Evolutionary conservation across 1,140 invertebrate genomes (phyloP), one percentile per base, ranked within the genome.

Genomic region (Drosophila guanche): DNA sequence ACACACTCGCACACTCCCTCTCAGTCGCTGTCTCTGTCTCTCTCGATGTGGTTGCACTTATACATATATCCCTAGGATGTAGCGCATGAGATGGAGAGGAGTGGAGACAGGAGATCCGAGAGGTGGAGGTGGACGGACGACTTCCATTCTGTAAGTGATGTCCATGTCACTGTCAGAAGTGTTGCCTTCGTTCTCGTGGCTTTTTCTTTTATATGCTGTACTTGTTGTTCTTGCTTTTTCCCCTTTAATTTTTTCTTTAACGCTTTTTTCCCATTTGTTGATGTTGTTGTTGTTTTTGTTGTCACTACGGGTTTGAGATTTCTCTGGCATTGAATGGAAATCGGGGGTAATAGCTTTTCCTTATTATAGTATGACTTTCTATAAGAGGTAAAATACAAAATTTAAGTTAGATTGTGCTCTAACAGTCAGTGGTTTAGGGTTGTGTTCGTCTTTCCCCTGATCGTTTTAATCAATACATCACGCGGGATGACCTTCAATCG

Each of bases 91-190:
- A 25, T 16, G 51, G 33, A 46, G 22, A 48, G 53, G 45, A 57
- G 33, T 1, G 33, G 10, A 10, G 29, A 12, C 8, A 3, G 33
- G 10, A 37, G 33, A 37, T 37, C 33, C 5, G 7, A 4, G 14
- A 29, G 20, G 16, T 29, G 23, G n/a, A 16, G 40, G 22, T 3
- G 63, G 52, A 57, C 58, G 54, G 61, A 61, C 55, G 62, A 76
- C 69, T 80, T 78, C 62, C 71, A 86, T 78, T 80, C 83, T 88
- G 83, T 86, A 86, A 86, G 83, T 86, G 83, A 86, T 76, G 74
- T 78, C 51, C 78, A 58, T 86, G 83, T 88, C 83, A 86, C 74
- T 86, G 83, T 86, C 81, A 88, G 65, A 73, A 52, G 29, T 51
- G 70, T 53, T 47, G 51, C 46, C 53, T 62, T 48, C 70, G 50